phyloP scores from a whole-genome alignment of 2,888 invertebrate species.

The Allacma fusca region DNA sequence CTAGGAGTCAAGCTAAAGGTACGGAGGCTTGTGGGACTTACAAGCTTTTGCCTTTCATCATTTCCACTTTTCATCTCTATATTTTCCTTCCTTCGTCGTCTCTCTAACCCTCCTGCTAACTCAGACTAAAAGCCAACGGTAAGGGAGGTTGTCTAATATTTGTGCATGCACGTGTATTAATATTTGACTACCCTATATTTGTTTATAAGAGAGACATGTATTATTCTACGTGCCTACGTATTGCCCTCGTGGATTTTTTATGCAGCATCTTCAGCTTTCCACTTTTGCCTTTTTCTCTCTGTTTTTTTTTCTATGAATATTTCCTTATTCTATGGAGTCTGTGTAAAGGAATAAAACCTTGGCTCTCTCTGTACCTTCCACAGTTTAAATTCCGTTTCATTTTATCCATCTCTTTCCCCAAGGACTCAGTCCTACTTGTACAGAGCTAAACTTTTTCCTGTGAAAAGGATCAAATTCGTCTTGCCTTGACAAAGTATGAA shows the following conservation, averaged over 20 bases:
- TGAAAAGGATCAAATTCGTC: constrained; percentile 14
- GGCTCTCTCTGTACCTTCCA: constrained; percentile 3
- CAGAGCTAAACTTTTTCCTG: not conserved
- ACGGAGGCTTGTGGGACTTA: not conserved
- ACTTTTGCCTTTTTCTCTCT: not conserved
- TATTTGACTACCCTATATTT: constrained; percentile 8
- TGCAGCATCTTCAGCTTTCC: not conserved
- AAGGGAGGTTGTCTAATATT: not conserved
- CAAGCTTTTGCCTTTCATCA: constrained; percentile 15
- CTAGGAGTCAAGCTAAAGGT: not conserved
- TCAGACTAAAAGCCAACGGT: not conserved
- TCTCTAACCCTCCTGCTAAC: not conserved
- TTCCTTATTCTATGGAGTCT: constrained; percentile 9
- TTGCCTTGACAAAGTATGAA: constrained; percentile 3
- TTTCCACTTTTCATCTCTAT: constrained; percentile 29
- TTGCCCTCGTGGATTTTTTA: constrained; percentile 14
- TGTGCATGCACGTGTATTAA: not conserved
- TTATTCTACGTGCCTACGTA: not conserved
- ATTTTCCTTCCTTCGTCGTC: not conserved
- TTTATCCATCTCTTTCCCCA: constrained; percentile 16
- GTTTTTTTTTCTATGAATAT: not conserved
- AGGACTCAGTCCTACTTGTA: not conserved
- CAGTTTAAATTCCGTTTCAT: constrained; percentile 20
- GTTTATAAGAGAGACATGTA: constrained; percentile 8
- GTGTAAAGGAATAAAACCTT: constrained; percentile 11